These are phyloP conservation scores for Tetropium fuscum DNA, from an alignment of 2,888 invertebrate genomes.

Conservation along the genomic window DNA sequence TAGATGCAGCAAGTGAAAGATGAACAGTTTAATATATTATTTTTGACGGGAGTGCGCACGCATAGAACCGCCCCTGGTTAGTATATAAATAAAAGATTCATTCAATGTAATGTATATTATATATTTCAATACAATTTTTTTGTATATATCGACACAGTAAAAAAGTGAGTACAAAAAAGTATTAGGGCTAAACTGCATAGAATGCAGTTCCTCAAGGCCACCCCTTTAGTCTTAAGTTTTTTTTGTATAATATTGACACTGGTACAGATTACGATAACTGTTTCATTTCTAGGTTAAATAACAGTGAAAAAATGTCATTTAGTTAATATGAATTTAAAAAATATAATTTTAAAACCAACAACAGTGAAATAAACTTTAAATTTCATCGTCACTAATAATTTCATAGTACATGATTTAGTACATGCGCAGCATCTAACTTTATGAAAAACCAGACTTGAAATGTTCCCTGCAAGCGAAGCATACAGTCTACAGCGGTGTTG, in stretches of 20 bases:
- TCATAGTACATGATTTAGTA: not conserved
- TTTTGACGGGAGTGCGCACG: too few species aligned
- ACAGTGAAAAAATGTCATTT: constrained; percentile 15
- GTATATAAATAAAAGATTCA: too few species aligned
- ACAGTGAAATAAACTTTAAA: constrained; percentile 15
- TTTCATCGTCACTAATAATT: constrained; percentile 3
- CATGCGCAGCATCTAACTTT: too few species aligned
- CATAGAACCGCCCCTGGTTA: too few species aligned
- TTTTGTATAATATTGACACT: constrained; percentile 34
- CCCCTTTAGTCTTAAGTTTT: constrained; percentile 57
- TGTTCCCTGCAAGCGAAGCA: too few species aligned
- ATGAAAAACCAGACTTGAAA: too few species aligned
- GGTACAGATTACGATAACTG: constrained; percentile 16
- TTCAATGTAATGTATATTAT: constrained; percentile 51
- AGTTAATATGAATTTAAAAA: constrained; percentile 18
- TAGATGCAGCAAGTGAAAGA: too few species aligned
- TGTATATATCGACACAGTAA: constrained; percentile 56
- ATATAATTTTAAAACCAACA: constrained; percentile 18
- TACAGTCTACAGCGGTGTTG: too few species aligned
- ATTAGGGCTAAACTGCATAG: constrained; percentile 63
- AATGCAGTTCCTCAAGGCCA: constrained; percentile 64
- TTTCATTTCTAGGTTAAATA: constrained; percentile 14
- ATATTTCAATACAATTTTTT: constrained; percentile 56
- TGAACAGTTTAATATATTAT: too few species aligned
- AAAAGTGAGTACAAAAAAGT: constrained; percentile 54